Evolutionary conservation across 2,888 invertebrate genomes (phyloP).

Genomic region (Troides helena): DNA sequence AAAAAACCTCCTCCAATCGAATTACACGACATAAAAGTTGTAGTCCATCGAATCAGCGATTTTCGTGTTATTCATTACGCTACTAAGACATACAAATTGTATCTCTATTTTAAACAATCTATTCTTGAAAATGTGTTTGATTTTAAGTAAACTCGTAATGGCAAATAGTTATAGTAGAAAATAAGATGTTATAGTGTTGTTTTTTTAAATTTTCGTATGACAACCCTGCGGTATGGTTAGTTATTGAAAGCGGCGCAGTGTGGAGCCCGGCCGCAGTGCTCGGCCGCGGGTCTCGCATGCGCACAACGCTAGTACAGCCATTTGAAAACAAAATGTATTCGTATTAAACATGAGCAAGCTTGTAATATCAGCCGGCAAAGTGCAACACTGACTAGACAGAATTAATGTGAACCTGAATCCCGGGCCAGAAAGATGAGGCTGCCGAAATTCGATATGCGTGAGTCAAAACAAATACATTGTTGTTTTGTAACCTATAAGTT

Average conservation of each 20-base stretch:
- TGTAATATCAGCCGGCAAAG: slow-evolving; percentile 35
- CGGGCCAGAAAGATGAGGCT: slow-evolving; percentile 56
- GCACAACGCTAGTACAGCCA: slow-evolving; percentile 47
- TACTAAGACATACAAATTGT: too few species aligned
- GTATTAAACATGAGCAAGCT: slow-evolving; percentile 42
- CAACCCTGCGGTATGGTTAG: slow-evolving; percentile 27
- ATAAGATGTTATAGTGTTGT: background rate
- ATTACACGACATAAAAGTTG: too few species aligned
- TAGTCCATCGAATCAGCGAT: too few species aligned
- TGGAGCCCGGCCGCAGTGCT: slow-evolving; percentile 45
- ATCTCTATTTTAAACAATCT: too few species aligned
- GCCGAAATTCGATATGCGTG: slow-evolving; percentile 64
- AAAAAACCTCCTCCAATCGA: too few species aligned
- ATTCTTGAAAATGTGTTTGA: too few species aligned
- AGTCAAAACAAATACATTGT: slow-evolving; percentile 40
- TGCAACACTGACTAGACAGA: slow-evolving; percentile 42
- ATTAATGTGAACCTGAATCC: slow-evolving; percentile 39
- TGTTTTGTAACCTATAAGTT: slow-evolving; percentile 31
- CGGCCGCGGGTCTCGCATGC: slow-evolving; percentile 54
- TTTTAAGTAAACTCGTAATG: background rate
- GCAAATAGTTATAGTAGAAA: background rate
- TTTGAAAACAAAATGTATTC: slow-evolving; percentile 48
- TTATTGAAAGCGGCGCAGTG: slow-evolving; percentile 39
- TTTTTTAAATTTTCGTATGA: background rate
- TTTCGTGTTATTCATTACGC: too few species aligned